A percentile compares a stretch with the other conserved stretches of the same genome.
phyloP scores from a whole-genome alignment of 2,888 invertebrate genomes.

The Eucera pruinosa region DNA sequence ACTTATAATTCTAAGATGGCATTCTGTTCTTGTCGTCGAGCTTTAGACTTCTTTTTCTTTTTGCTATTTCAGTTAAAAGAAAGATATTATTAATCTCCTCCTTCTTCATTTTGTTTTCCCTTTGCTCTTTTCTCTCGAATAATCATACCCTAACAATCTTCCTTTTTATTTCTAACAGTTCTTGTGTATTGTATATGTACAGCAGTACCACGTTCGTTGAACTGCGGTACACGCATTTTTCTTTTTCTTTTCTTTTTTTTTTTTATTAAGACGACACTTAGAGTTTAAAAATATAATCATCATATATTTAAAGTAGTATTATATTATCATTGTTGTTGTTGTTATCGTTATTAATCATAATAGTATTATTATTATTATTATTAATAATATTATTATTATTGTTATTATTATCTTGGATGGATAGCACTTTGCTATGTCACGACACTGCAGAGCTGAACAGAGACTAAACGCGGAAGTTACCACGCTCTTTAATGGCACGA shows the following conservation, averaged over 20 bases:
- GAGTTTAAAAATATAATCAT: conserved; percentile 85
- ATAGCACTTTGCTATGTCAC: conserved; percentile 83
- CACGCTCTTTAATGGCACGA: conserved; percentile 84
- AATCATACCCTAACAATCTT: conserved; percentile 62
- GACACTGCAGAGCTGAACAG: conserved; percentile 82
- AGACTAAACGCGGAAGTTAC: conserved; percentile 82
- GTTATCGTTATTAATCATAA: conserved; percentile 67
- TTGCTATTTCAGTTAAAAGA: conserved; percentile 64
- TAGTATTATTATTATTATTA: conserved; percentile 78
- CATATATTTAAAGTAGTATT: conserved; percentile 81
- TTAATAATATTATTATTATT: conserved; percentile 74
- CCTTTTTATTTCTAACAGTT: conserved; percentile 74
- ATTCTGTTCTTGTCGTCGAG: conserved; percentile 71
- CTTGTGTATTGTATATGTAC: conserved; percentile 80
- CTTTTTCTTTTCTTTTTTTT: neutral
- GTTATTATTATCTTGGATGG: conserved; percentile 84
- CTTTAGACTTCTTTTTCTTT: conserved; percentile 44
- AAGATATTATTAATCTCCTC: conserved; percentile 55
- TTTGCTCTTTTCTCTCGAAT: conserved; percentile 30
- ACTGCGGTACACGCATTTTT: conserved; percentile 77
- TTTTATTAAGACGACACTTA: conserved; percentile 84
- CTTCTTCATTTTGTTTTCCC: neutral
- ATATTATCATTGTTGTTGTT: conserved; percentile 74
- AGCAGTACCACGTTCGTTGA: conserved; percentile 78
- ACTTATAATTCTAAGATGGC: conserved; percentile 75